Evolutionary conservation across 2,797 vertebrate genomes (phyloP).

Genomic region (Pteropus rufus): DNA sequence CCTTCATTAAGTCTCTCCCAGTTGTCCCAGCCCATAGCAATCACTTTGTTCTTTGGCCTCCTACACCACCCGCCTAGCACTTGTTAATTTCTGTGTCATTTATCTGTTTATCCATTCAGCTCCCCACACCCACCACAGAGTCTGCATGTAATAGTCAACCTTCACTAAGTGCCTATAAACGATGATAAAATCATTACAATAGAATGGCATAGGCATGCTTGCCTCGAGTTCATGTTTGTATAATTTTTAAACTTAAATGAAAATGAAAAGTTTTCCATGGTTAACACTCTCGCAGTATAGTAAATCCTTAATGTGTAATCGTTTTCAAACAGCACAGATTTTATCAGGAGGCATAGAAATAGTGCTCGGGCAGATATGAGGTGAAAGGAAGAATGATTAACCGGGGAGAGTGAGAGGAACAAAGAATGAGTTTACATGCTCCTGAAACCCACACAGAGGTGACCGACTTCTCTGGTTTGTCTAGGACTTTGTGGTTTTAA

Average conservation of each 20-base stretch:
- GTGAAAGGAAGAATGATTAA: neutral
- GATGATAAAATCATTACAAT: neutral
- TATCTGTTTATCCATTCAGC: neutral
- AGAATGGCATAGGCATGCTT: neutral
- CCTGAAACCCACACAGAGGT: neutral
- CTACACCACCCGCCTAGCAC: neutral
- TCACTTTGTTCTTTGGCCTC: conserved; percentile 39
- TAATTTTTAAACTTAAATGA: neutral
- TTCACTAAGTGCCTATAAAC: neutral
- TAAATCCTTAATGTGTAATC: neutral
- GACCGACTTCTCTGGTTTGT: neutral
- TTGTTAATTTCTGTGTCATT: neutral
- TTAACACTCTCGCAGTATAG: neutral
- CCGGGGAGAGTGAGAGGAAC: neutral
- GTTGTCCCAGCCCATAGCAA: neutral
- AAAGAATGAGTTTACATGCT: neutral
- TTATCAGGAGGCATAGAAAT: neutral
- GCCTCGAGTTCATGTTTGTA: neutral
- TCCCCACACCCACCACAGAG: neutral
- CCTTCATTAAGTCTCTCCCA: neutral
- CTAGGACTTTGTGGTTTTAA: neutral
- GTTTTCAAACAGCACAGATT: neutral
- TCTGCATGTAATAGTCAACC: neutral
- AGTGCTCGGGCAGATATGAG: neutral
- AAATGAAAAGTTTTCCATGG: conserved; percentile 13